Conservation (phyloP, 2,113 vertebrate species). For the Leptocoma aspasia region DNA sequence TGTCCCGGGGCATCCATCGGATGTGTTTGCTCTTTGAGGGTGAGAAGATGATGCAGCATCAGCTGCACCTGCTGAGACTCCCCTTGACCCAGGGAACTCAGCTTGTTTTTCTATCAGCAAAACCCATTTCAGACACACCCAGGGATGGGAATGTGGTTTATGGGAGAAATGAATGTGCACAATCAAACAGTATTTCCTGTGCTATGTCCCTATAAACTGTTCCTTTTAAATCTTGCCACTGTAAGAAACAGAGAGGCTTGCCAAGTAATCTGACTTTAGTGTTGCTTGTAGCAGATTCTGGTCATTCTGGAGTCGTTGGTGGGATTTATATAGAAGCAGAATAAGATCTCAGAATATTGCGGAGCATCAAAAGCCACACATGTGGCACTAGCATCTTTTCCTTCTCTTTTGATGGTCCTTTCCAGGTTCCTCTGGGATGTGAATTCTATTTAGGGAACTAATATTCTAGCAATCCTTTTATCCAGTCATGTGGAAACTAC, state of each 20-base stretch:
- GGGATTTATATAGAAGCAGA: neutral
- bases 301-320: neutral
- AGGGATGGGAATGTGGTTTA: neutral
- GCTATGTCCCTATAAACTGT: neutral
- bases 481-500: neutral
- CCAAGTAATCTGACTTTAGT: neutral
- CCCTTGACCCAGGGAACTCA: neutral
- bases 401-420: neutral
- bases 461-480: neutral
- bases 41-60: neutral
- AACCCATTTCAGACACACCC: neutral
- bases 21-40: neutral
- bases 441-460: neutral
- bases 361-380: neutral
- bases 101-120: neutral
- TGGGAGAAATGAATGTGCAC: neutral
- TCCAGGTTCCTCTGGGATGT: neutral
- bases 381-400: neutral
- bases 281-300: neutral
- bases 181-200: neutral
- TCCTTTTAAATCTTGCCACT: neutral
- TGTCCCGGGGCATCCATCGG: neutral
- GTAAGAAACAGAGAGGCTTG: neutral
- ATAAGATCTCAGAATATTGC: neutral
- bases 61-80: neutral